Evolutionary conservation across 1,140 invertebrate species (phyloP).

Genomic region (Drosophila orena): DNA sequence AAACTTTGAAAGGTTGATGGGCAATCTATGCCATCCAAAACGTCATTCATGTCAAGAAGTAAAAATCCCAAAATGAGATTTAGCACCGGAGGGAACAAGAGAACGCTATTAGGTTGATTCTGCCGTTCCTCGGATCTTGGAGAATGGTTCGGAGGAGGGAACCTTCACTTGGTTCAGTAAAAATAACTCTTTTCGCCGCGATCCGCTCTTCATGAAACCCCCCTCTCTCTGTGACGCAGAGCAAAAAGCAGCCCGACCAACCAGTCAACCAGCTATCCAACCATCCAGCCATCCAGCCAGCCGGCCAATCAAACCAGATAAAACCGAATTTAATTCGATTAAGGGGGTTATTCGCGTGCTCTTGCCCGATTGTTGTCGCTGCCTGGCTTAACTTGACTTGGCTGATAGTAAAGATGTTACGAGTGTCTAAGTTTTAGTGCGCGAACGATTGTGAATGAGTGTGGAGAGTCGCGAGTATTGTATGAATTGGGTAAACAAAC

Average conservation of each 20-base stretch:
- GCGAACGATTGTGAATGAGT: constrained; percentile 35
- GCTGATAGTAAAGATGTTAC: constrained; percentile 68
- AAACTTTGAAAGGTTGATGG: no score
- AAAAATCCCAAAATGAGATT: not conserved
- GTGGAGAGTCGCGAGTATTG: constrained; percentile 35
- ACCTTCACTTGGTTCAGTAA: constrained; percentile 31
- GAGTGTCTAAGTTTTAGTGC: constrained; percentile 42
- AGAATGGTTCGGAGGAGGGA: constrained; percentile 1
- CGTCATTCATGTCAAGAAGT: not conserved
- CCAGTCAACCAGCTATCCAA: constrained; percentile 12
- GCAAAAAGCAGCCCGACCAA: constrained; percentile 20
- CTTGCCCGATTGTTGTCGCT: constrained; percentile 43
- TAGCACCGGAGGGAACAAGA: no score
- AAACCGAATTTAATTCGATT: constrained; percentile 84
- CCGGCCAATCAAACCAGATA: constrained; percentile 79
- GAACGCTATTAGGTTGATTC: no score
- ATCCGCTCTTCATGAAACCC: constrained; percentile 32
- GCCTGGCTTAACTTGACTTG: constrained; percentile 30
- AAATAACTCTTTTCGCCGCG: constrained; percentile 35
- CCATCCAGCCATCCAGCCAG: constrained; percentile 22
- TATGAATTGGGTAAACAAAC: constrained; percentile 71
- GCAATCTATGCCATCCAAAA: no score
- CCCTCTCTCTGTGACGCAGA: constrained; percentile 35
- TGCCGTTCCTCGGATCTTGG: not conserved
- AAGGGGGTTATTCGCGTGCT: constrained; percentile 67